Conservation (phyloP, 2,888 invertebrate species). For the Hedychridium roseum region DNA sequence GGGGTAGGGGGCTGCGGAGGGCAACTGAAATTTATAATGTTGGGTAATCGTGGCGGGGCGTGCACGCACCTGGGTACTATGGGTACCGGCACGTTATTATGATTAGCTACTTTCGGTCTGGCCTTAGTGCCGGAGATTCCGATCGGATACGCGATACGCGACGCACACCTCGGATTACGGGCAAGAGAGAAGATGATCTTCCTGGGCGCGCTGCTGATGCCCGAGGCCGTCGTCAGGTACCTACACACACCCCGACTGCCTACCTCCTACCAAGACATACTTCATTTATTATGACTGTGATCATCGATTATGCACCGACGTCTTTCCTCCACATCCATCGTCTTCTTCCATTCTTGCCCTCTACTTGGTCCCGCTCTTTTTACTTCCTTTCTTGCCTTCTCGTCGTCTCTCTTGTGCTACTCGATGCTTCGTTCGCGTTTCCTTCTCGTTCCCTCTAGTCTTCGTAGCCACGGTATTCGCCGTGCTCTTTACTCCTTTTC, state of each 20-base stretch:
- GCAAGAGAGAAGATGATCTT: conserved; percentile 56
- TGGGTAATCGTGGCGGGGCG: conserved; percentile 52
- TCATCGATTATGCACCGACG: conserved; percentile 62
- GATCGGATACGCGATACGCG: conserved; percentile 62
- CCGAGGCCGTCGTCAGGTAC: conserved; percentile 61
- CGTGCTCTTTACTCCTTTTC: conserved; percentile 9
- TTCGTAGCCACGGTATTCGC: conserved; percentile 2
- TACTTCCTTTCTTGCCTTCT: conserved; percentile 16
- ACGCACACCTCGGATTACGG: conserved; percentile 62
- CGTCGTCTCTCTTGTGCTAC: conserved; percentile 14
- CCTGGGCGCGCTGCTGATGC: conserved; percentile 52
- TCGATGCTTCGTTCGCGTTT: conserved; percentile 12
- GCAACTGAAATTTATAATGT: conserved; percentile 57
- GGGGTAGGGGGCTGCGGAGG: no score
- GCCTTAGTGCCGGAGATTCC: conserved; percentile 56
- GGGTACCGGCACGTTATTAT: conserved; percentile 57
- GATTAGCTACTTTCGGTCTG: conserved; percentile 61
- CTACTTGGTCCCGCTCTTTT: conserved; percentile 8
- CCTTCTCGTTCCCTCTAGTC: neutral
- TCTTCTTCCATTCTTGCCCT: conserved; percentile 7
- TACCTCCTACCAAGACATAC: conserved; percentile 56
- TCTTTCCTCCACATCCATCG: conserved; percentile 30
- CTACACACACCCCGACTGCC: conserved; percentile 40
- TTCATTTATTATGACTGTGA: conserved; percentile 63
- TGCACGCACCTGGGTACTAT: conserved; percentile 56